phyloP scores from a whole-genome alignment of 2,113 vertebrate genomes.

The Sceloporus undulatus region DNA sequence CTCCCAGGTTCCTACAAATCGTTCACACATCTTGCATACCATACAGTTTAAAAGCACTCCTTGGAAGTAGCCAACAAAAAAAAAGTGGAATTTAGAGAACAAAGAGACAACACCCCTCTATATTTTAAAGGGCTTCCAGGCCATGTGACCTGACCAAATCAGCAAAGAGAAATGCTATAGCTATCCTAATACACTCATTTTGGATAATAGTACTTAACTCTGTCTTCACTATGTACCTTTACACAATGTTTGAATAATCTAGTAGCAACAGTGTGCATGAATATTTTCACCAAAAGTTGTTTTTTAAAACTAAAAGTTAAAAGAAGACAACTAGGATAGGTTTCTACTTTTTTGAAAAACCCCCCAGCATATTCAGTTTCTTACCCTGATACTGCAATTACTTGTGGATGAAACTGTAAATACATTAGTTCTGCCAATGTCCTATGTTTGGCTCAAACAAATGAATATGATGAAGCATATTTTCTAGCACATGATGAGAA shows the following conservation, averaged over 20 bases:
- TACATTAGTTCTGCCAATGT: neutral
- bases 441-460: neutral
- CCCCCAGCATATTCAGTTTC: neutral
- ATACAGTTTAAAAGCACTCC: neutral
- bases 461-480: no score
- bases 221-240: neutral
- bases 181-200: neutral
- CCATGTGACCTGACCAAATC: neutral
- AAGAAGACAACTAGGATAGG: neutral
- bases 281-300: neutral
- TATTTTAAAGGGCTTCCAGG: neutral
- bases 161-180: neutral
- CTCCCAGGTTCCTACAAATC: neutral
- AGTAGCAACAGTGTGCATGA: neutral
- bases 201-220: no score
- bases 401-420: neutral
- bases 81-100: neutral
- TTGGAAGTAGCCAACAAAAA: neutral
- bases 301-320: neutral
- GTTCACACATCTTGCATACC: neutral
- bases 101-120: neutral
- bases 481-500: no score
- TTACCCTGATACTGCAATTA: neutral
- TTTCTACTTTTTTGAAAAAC: no score
- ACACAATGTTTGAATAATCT: neutral